phyloP scores from a whole-genome alignment of 2,113 vertebrate species.

The Agelaius phoeniceus region DNA sequence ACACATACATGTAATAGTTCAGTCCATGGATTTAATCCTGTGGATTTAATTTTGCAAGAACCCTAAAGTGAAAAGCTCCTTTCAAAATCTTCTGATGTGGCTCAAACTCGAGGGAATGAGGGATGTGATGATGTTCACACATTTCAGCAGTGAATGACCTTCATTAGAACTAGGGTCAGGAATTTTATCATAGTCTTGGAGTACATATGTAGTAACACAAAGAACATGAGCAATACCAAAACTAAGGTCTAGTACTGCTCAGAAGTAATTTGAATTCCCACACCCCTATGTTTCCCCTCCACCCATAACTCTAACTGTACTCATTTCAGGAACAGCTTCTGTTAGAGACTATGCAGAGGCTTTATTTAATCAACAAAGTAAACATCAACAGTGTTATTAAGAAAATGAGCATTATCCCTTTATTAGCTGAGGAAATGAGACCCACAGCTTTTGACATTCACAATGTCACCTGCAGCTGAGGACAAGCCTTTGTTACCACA shows the following conservation, averaged over 20 bases:
- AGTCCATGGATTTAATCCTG: background rate
- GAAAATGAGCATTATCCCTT: background rate
- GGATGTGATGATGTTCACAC: background rate
- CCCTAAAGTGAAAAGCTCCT: background rate
- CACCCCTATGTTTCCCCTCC: background rate
- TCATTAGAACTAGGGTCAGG: background rate
- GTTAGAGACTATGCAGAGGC: background rate
- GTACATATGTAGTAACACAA: background rate
- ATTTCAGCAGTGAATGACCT: background rate
- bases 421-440: background rate
- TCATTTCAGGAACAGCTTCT: background rate
- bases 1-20: background rate
- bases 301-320: background rate
- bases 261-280: background rate
- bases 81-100: background rate
- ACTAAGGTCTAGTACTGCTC: background rate
- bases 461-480: background rate
- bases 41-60: background rate
- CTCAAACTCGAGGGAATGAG: background rate
- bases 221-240: background rate
- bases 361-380: background rate
- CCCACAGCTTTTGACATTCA: background rate
- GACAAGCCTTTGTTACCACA: background rate
- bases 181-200: background rate
- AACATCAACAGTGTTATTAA: background rate